phyloP scores from a whole-genome alignment of 2,113 vertebrate genomes.

The Bubo blakistoni region DNA sequence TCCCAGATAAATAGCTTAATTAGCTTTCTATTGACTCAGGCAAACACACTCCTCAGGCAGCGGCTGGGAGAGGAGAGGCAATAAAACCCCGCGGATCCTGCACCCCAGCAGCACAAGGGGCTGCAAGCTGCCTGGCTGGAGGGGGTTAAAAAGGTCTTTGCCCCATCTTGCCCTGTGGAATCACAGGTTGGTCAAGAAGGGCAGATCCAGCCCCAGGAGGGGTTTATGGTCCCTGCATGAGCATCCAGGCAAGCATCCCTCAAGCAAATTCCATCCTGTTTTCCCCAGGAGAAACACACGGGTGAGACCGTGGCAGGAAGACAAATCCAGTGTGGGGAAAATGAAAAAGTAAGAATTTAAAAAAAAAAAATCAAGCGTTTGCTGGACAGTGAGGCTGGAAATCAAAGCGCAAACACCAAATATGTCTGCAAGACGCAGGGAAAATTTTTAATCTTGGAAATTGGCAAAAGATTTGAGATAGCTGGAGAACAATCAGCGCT shows the following conservation, averaged over 20 bases:
- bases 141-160: background rate
- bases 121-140: background rate
- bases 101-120: background rate
- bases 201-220: background rate
- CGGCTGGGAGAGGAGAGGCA: background rate
- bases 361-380: rapidly evolving
- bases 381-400: background rate
- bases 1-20: conserved; percentile 36
- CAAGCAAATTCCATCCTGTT: background rate
- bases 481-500: conserved; percentile 16
- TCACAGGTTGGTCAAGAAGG: background rate
- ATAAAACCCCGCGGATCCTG: background rate
- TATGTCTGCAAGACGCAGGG: background rate
- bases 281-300: background rate
- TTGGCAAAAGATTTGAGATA: conserved; percentile 53
- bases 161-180: background rate
- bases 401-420: background rate
- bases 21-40: conserved; percentile 13
- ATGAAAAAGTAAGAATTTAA: background rate
- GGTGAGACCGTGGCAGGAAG: rapidly evolving
- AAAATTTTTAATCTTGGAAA: conserved; percentile 37
- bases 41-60: background rate
- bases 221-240: background rate
- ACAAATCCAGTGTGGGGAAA: background rate
- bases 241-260: rapidly evolving